Evolutionary conservation across 2,888 invertebrate genomes (phyloP), one percentile per base, ranked within the genome.

Genomic region (Charanyca ferruginea): DNA sequence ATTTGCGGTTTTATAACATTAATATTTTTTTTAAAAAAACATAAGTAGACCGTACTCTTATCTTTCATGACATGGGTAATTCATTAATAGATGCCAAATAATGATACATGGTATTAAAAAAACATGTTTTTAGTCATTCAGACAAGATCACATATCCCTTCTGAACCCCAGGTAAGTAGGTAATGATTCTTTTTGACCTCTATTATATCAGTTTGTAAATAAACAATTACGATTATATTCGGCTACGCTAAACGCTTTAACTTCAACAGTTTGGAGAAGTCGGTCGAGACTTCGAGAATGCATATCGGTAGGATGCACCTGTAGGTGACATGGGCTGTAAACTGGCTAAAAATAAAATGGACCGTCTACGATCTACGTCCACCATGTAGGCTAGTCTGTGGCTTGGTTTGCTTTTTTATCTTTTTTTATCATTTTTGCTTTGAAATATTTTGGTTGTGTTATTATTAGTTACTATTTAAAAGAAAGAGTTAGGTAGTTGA

Each of bases 241-340:
- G 18, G 44, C 25, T 7, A 32, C 23, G 8, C 38, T 6, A 7
- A n/a, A n/a, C n/a, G n/a, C n/a, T 22, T 28, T 20, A 23, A 16
- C 25, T 62, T 55, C 7, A n/a, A 52, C 59, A 75, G 53, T 77
- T 23, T 8, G 22, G 13, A 55, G 23, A 62, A 67, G 62, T 72
- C 59, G 67, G 71, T 49, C 75, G 63, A 66, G 58, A 59, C 57
- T 77, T 49, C 75, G 63, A 66, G 58, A 59, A 60, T 77, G 42
- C 45, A 49, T 41, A 51, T 23, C n/a, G n/a, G n/a, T n/a, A n/a
- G n/a, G n/a, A 25, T 2, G 6, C 25, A 25, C 25, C 4, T 25
- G 6, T 6, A 57, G 9, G 22, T 64, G 63, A 42, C 71, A 77
- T 25, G 42, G 48, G 18, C 2, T 32, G 25, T 71, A 42, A 49